Evolutionary conservation across 2,888 invertebrate genomes (phyloP).

Genomic region (Esperia sulphurella): DNA sequence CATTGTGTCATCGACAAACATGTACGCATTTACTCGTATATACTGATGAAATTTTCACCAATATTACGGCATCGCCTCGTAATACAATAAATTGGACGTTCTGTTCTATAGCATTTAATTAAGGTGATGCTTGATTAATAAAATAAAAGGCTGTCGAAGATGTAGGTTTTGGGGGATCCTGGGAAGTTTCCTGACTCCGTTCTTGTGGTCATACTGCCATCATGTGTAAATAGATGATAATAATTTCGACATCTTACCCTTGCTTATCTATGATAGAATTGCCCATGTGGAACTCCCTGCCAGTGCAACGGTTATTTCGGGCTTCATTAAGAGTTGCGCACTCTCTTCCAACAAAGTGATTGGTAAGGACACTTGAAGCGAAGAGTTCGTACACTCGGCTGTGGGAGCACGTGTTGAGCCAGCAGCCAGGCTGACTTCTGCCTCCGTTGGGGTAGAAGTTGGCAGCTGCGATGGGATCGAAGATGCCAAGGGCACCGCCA

Average conservation of each 20-base stretch:
- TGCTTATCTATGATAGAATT: slow-evolving; percentile 37
- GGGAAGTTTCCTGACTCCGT: no score
- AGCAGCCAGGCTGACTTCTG: slow-evolving; percentile 55
- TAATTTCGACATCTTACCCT: slow-evolving; percentile 23
- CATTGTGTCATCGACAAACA: no score
- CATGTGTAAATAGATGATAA: no score
- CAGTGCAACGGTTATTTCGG: slow-evolving; percentile 31
- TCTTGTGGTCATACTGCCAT: no score
- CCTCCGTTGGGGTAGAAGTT: slow-evolving; percentile 69
- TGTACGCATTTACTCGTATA: no score
- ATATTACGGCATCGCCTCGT: no score
- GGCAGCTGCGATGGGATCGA: slow-evolving; percentile 39
- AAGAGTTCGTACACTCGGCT: slow-evolving; percentile 45
- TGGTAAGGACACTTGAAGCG: slow-evolving; percentile 42
- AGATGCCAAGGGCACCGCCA: slow-evolving; percentile 49
- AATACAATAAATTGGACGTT: no score
- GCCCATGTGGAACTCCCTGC: slow-evolving; percentile 39
- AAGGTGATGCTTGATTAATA: no score
- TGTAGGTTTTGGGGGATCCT: no score
- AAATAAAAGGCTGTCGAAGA: no score
- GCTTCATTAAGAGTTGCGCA: slow-evolving; percentile 42
- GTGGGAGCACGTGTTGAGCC: slow-evolving; percentile 49
- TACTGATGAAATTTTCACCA: no score
- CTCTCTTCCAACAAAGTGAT: slow-evolving; percentile 41
- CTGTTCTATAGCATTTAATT: no score